Evolutionary conservation across 2,888 invertebrate genomes (phyloP), one percentile per base, ranked within the genome.

Genomic region (Macrophya alboannulata): DNA sequence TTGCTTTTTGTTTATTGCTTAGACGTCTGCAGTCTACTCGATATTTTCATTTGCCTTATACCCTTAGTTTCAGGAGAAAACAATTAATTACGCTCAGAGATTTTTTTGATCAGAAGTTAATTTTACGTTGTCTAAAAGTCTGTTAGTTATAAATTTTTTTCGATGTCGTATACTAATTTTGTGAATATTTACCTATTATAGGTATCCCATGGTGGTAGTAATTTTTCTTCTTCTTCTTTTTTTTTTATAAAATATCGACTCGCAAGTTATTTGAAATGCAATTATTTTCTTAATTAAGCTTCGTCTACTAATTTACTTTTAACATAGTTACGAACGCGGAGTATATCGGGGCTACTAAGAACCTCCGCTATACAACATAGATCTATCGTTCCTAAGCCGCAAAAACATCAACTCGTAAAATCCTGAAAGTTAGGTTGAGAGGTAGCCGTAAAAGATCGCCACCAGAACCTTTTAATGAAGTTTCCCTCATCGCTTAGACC

Each of bases 391-490:
- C n/a, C n/a, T 40, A 40, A 71, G 71, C 71, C 40, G 71, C 40
- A 71, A 37, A 40, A 71, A 71, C 40, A 71, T 71, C 37, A 6
- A 40, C 71, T 71, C 71, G 74, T 74, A 74, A 74, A 45, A 74
- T n/a, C 21, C 43, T 74, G 43, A 31, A 77, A 25, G 77, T 77
- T 77, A 31, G 48, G 77, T 8, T 77, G 51, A 77, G 48, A 51
- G 51, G 77, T 12, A 25, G 48, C 17, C 43, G 51, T 77, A 77
- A 77, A 55, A 25, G 55, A 55, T 77, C n/a, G 48, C 77, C 51
- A 17, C 37, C 25, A 37, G 31, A 55, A 77, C 48, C 77, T 77
- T 77, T 55, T 77, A 77, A 77, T 77, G 77, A 77, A 55, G 77
- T 55, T 77, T 77, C 10, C 51, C 51, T 37, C 77, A 25, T 48